These are phyloP conservation scores for Paguma larvata DNA, from an alignment of 2,797 vertebrate species.

Conservation along the genomic window DNA sequence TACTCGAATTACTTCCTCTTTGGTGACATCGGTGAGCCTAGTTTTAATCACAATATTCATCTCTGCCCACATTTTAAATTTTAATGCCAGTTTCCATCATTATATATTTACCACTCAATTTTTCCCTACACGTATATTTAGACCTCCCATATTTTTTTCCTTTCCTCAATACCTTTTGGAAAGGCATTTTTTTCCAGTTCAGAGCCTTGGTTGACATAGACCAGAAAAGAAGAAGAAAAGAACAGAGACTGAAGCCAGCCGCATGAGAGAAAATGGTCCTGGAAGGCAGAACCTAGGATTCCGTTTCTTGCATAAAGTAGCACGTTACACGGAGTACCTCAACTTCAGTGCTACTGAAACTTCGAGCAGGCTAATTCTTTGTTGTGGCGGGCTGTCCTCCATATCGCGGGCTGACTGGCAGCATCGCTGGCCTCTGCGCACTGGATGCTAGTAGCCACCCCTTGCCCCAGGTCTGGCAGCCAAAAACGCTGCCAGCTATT, in stretches of 20 bases:
- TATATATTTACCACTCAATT: constrained; percentile 42
- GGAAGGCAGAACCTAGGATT: not conserved
- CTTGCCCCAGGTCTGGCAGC: not conserved
- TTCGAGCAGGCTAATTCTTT: not conserved
- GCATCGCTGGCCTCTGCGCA: not conserved
- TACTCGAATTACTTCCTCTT: constrained; percentile 53
- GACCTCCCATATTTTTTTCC: not conserved
- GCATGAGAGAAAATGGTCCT: not conserved
- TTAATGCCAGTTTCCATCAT: constrained; percentile 35
- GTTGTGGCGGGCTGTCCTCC: not conserved
- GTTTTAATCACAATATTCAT: constrained; percentile 31
- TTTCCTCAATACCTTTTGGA: not conserved
- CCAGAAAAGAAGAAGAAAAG: constrained; percentile 21
- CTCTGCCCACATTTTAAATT: not conserved
- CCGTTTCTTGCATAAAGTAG: not conserved
- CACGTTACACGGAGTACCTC: not conserved
- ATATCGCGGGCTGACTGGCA: not conserved
- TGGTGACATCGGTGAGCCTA: not conserved
- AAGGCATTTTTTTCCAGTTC: not conserved
- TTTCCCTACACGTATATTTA: not conserved
- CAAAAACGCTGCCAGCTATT: not conserved
- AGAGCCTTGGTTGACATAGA: not conserved
- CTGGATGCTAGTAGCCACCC: not conserved
- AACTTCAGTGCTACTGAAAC: not conserved
- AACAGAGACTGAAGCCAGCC: not conserved